phyloP scores from a whole-genome alignment of 2,113 vertebrate genomes.

The Bubo bubo region DNA sequence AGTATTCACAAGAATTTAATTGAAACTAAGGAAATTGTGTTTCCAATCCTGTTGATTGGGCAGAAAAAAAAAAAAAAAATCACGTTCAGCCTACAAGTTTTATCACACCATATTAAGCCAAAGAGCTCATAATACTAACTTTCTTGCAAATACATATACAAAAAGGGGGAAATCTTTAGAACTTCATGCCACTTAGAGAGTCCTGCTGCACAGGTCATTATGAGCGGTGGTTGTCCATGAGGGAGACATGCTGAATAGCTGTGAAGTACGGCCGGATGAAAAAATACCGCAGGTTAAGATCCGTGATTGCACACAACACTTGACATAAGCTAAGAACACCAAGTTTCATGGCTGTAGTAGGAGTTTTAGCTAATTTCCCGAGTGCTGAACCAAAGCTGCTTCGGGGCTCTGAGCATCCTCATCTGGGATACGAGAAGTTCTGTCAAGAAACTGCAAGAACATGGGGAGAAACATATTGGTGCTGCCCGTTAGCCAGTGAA shows the following conservation, averaged over 20 bases:
- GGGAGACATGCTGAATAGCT: background rate
- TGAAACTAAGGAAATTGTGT: background rate
- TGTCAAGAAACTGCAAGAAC: background rate
- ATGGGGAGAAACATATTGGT: background rate
- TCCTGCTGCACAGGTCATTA: background rate
- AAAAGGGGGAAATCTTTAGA: background rate
- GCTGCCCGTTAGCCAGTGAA: background rate
- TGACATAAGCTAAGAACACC: background rate
- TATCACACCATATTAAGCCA: background rate
- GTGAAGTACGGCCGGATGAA: background rate
- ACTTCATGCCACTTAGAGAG: background rate
- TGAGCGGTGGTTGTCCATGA: background rate
- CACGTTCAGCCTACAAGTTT: background rate
- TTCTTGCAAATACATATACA: background rate
- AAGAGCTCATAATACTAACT: background rate
- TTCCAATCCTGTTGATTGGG: background rate
- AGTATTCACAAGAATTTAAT: background rate
- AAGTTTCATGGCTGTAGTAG: accelerated
- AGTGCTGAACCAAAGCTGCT: background rate
- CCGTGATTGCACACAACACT: background rate
- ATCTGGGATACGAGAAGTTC: background rate
- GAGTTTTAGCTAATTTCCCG: background rate
- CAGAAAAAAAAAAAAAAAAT: background rate
- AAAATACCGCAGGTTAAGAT: background rate
- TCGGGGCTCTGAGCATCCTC: background rate